Evolutionary conservation across 2,888 invertebrate species (phyloP).

Genomic region (Matsumyia berberina): DNA sequence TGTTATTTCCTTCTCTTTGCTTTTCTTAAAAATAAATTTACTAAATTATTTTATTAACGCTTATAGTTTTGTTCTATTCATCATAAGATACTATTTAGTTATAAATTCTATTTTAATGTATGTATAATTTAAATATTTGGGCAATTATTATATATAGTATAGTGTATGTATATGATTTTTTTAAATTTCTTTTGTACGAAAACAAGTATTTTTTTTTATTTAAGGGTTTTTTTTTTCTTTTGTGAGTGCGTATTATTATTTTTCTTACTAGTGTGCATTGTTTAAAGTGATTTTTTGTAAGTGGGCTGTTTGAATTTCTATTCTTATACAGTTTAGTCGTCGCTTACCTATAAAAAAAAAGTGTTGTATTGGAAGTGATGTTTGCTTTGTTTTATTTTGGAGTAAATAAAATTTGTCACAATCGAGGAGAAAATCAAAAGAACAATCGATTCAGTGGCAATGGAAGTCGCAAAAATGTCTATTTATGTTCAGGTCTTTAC

Average conservation of each 20-base stretch:
- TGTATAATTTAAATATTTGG: slow-evolving; percentile 71
- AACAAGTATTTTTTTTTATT: slow-evolving; percentile 50
- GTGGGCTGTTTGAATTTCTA: slow-evolving; percentile 32
- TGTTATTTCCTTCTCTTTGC: slow-evolving; percentile 20
- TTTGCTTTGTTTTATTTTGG: slow-evolving; percentile 18
- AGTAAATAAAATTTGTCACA: slow-evolving; percentile 61
- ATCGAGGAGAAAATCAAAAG: slow-evolving; percentile 52
- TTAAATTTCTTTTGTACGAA: slow-evolving; percentile 61
- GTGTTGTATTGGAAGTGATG: slow-evolving; percentile 48
- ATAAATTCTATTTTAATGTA: slow-evolving; percentile 54
- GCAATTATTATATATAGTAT: slow-evolving; percentile 60
- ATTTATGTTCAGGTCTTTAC: neutral
- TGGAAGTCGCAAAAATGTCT: neutral
- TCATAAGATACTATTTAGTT: slow-evolving; percentile 59
- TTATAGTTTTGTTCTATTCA: slow-evolving; percentile 40
- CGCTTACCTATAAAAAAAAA: slow-evolving; percentile 1
- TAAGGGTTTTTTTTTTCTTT: slow-evolving; percentile 23
- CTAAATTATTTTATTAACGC: slow-evolving; percentile 46
- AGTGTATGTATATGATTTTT: slow-evolving; percentile 35
- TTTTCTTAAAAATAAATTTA: slow-evolving; percentile 64
- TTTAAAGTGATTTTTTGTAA: slow-evolving; percentile 36
- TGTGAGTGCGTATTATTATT: slow-evolving; percentile 44
- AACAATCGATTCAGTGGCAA: slow-evolving; percentile 27
- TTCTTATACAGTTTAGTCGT: neutral
- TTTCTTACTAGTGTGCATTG: slow-evolving; percentile 54